Percentiles rank a stretch among this genome's conserved stretches.
Conservation (phyloP, 2,113 vertebrate species). For the Trogon surrucura region DNA sequence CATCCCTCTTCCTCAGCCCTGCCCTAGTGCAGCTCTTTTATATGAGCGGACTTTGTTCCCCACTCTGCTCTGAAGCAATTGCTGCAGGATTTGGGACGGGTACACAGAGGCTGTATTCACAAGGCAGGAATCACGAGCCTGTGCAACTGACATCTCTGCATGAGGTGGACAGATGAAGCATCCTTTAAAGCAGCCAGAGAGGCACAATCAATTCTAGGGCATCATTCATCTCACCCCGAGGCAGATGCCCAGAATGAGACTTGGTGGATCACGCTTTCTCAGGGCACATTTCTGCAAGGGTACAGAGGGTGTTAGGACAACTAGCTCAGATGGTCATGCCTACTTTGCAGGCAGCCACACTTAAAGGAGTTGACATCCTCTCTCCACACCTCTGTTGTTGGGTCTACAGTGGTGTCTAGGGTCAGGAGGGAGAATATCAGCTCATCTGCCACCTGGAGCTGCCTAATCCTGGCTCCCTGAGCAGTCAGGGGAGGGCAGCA, state of each 20-base stretch:
- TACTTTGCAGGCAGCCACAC: neutral
- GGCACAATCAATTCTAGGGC: neutral
- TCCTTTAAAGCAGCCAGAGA: neutral
- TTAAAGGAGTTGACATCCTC: neutral
- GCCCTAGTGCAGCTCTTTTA: neutral
- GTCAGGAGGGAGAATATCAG: neutral
- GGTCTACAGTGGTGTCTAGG: neutral
- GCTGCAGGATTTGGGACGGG: neutral
- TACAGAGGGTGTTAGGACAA: neutral
- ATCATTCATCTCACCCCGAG: neutral
- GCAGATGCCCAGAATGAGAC: neutral
- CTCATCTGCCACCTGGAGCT: neutral
- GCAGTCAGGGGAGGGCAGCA: neutral
- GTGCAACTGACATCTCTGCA: rapidly evolving
- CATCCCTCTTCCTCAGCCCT: constrained; percentile 16
- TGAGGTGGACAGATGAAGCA: neutral
- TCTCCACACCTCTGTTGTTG: neutral
- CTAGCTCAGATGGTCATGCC: neutral
- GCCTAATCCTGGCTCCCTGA: neutral
- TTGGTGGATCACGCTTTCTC: neutral
- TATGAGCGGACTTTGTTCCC: neutral
- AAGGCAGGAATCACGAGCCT: neutral
- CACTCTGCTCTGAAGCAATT: neutral
- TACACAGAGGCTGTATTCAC: neutral
- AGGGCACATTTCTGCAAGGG: neutral